phyloP scores from a whole-genome alignment of 2,113 vertebrate species.

The Sebastes fasciatus region DNA sequence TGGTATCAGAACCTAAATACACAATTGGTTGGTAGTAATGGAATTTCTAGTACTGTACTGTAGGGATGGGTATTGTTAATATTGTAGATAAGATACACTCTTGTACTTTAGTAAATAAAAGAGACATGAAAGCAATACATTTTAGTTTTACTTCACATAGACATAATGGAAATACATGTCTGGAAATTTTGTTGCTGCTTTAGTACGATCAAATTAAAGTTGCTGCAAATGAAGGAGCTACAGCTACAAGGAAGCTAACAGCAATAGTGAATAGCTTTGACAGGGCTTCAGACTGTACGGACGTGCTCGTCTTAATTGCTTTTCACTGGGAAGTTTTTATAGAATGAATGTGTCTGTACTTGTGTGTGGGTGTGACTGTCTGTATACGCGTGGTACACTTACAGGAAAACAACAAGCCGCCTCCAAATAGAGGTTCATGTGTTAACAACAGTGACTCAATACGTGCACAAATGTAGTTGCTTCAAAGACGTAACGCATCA shows the following conservation, averaged over 20 bases:
- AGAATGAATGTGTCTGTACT: not conserved
- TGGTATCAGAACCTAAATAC: not conserved
- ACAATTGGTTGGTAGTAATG: not conserved
- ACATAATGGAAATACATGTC: not conserved
- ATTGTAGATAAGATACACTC: not conserved
- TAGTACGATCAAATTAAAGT: not conserved
- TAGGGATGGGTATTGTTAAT: not conserved
- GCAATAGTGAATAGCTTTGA: not conserved
- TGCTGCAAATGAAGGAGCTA: no score
- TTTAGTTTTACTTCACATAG: not conserved
- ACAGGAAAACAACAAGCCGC: conserved; percentile 6
- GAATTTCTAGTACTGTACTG: not conserved
- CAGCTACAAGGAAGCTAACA: not conserved
- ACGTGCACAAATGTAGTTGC: not conserved
- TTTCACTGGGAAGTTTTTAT: conserved; percentile 5
- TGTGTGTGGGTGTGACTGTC: not conserved
- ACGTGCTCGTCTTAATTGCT: not conserved
- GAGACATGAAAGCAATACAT: not conserved
- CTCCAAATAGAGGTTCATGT: conserved; percentile 12
- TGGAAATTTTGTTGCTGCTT: not conserved
- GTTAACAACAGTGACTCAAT: conserved; percentile 16
- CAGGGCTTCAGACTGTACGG: no score
- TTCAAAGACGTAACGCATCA: not conserved
- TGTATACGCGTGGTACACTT: not conserved
- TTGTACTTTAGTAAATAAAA: not conserved